phyloP scores from a whole-genome alignment of 2,888 invertebrate genomes.

The Callinectes sapidus region DNA sequence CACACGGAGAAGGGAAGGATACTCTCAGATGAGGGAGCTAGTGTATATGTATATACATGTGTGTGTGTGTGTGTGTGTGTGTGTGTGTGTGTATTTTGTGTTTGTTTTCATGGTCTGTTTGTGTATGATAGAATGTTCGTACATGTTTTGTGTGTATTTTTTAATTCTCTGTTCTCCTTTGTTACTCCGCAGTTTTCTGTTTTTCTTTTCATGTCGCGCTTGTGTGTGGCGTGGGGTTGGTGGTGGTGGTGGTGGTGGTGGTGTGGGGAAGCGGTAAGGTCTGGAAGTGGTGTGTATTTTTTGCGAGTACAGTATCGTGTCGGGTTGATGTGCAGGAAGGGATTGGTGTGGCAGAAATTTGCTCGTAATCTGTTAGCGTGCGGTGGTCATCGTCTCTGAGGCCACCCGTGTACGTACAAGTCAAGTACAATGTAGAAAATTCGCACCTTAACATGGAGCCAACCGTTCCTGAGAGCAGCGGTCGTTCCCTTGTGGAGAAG shows the following conservation, averaged over 20 bases:
- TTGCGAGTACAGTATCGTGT: background rate
- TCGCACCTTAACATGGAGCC: constrained; percentile 9
- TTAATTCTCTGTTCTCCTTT: background rate
- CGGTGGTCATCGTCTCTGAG: background rate
- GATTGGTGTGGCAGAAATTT: background rate
- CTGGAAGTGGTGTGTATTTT: background rate
- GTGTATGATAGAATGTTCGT: no score
- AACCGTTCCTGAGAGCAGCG: background rate
- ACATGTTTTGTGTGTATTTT: no score
- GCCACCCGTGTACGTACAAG: background rate
- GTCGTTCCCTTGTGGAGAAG: background rate
- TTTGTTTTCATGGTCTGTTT: background rate
- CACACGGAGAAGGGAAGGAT: background rate
- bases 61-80: background rate
- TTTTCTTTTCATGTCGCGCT: background rate
- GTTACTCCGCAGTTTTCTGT: background rate
- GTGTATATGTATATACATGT: background rate
- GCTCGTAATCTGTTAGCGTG: background rate
- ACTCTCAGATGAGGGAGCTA: background rate
- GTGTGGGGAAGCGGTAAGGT: background rate
- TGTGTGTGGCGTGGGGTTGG: no score
- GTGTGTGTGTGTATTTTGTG: background rate
- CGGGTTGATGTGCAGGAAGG: background rate
- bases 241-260: background rate
- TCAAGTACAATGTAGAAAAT: background rate